Conservation (phyloP, 2,888 invertebrate species). For the Cephalotes varians region DNA sequence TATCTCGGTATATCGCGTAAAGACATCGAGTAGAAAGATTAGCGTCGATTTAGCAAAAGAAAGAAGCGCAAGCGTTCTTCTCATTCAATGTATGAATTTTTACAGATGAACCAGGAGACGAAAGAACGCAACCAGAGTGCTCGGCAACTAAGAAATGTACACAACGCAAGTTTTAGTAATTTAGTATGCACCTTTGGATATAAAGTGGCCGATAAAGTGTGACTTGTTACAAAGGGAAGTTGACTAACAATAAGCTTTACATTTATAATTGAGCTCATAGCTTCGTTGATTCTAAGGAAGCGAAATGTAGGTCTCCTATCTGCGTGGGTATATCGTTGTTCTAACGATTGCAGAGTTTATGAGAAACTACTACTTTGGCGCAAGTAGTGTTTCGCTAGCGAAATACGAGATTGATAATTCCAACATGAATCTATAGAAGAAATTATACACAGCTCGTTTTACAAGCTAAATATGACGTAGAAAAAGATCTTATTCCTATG, state of each 20-base stretch:
- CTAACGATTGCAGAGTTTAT: conserved; percentile 58
- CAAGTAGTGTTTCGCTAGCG: conserved; percentile 70
- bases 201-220: conserved; percentile 70
- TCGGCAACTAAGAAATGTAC: conserved; percentile 67
- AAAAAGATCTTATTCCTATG: conserved; percentile 65
- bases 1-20: conserved; percentile 54
- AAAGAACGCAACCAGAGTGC: conserved; percentile 56
- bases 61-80: conserved; percentile 39
- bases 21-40: conserved; percentile 59
- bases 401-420: conserved; percentile 60
- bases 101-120: conserved; percentile 67
- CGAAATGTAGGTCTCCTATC: conserved; percentile 70
- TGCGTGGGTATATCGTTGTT: conserved; percentile 62
- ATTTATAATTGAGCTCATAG: conserved; percentile 69
- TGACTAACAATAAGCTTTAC: conserved; percentile 74
- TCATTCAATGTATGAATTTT: conserved; percentile 66
- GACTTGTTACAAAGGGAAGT: conserved; percentile 71
- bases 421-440: conserved; percentile 64
- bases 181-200: conserved; percentile 73
- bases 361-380: conserved; percentile 57
- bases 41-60: conserved; percentile 60
- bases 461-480: conserved; percentile 57
- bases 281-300: conserved; percentile 66
- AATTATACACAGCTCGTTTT: conserved; percentile 60
- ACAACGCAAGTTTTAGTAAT: conserved; percentile 73